Base-by-base conservation (phyloP, 2,888 invertebrate genomes). In the Nymphalis c-album region DNA sequence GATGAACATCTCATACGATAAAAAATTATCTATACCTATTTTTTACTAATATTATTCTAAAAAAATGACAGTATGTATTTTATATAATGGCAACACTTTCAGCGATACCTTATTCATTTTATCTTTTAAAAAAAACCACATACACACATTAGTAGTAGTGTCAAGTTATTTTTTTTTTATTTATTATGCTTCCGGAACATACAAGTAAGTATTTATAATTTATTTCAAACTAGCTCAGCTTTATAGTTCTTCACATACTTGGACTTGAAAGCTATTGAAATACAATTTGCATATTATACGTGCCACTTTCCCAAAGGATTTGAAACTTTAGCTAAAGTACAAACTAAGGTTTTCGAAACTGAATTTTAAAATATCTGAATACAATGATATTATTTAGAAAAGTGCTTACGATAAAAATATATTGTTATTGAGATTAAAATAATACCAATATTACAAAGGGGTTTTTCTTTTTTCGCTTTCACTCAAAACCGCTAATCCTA, bases 241-340 rank as follows among this genome's bases (percentile, higher is more conserved):
- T 18, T 57, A 55, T 16, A 40, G 57, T 57, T 40, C 57, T 57
- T 57, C n/a, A 57, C 40, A 40, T 57, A 55, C 55, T 55, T 57
- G 57, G 57, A 40, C 40, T 57, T 57, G 57, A 57, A 17, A 60
- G 60, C 47, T 47, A 60, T 60, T 47, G 60, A 40, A 60, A 60
- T 60, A 60, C 60, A 60, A 46, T 60, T 47, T 60, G 60, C 60
- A 60, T 60, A 60, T 26, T 60, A 60, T 60, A 60, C 47, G 26
- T 47, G 31, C 40, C 40, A 40, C 57, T 40, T n/a, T 57, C 35
- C 53, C 35, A 57, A 35, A 40, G 57, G 57, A 57, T 57, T 57
- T 57, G 57, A 57, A 57, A 57, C 57, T 57, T 57, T 57, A 40
- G 57, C 35, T 57, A 40, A 57, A 57, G 57, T 35, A 31, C 18